Base-by-base conservation (phyloP, 2,113 vertebrate genomes). In the Copsychus sechellarum region DNA sequence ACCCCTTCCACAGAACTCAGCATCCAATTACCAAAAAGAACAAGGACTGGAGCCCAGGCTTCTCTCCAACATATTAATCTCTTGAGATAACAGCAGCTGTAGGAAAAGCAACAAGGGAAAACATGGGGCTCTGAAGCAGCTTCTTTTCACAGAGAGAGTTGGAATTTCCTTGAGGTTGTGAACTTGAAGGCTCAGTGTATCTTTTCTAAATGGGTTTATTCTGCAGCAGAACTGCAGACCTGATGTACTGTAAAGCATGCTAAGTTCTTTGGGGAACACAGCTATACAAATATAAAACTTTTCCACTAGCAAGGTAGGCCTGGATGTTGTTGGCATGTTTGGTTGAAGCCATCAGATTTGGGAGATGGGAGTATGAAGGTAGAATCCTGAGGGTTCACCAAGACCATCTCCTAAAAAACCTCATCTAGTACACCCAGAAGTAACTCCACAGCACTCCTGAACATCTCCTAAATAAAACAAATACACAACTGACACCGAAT, bases 21-120 rank as follows among this genome's bases (percentile, higher is more conserved):
- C 58, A 88, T 61, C 86, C 92, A 84, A 56, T 91, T 93, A 90
- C 62, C 45, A 34, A 26, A 56, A 58, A 57, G n/a, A 88, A 69
- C 57, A 90, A 79, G 56, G 43, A 56, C 58, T 21, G 42, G 25
- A 79, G 70, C 31, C 62, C 74, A 92, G 56, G 62, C 47, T 79
- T 48, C 58, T 79, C 50, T 74, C 70, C 57, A 92, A 64, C 16
- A 43, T 7, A 70, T 28, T 84, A 17, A 91, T 51, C 77, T n/a
- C 60, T 40, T 2, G 3, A 89, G 69, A 66, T 47, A 88, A 53
- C 21, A 58, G 40, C 16, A 50, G 77, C 1, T 34, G 65, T 31
- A 48, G 43, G 43, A 57, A 85, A 53, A 80, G 24, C 24, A 92
- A 22, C 57, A 45, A 50, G 57, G 34, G 34, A 78, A 83, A 88